Evolutionary conservation across 2,113 vertebrate species (phyloP).

Genomic region (Myiagra hebetior): DNA sequence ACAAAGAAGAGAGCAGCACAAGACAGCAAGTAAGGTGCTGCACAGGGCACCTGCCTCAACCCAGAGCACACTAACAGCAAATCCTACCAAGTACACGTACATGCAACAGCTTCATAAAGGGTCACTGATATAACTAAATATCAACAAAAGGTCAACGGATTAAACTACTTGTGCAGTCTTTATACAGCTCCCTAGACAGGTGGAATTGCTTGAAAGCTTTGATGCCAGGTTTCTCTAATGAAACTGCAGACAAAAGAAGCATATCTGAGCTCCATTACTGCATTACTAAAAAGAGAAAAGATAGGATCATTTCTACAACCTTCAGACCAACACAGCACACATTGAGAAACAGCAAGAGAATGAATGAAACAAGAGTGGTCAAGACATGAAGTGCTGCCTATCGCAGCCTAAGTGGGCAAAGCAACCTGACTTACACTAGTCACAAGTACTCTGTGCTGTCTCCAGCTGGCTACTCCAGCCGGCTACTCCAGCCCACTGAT

Average conservation of each 20-base stretch:
- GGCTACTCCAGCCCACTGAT: background rate
- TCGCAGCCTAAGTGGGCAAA: background rate
- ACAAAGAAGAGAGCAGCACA: background rate
- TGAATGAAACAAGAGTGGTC: background rate
- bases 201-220: background rate
- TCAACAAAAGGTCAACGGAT: background rate
- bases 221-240: background rate
- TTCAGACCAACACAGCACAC: background rate
- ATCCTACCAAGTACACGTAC: fast-evolving
- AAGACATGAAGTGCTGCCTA: background rate
- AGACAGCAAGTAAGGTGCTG: background rate
- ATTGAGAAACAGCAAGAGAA: background rate
- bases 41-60: background rate
- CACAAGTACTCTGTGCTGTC: background rate
- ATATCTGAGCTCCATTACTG: background rate
- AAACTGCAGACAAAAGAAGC: background rate
- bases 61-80: background rate
- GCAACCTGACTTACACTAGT: background rate
- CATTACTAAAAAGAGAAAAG: background rate
- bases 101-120: background rate
- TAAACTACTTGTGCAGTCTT: background rate
- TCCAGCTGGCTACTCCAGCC: background rate
- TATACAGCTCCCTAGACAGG: background rate
- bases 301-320: background rate
- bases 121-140: background rate